Evolutionary conservation across 2,797 vertebrate genomes (phyloP).

Genomic region (Psittacula echo): DNA sequence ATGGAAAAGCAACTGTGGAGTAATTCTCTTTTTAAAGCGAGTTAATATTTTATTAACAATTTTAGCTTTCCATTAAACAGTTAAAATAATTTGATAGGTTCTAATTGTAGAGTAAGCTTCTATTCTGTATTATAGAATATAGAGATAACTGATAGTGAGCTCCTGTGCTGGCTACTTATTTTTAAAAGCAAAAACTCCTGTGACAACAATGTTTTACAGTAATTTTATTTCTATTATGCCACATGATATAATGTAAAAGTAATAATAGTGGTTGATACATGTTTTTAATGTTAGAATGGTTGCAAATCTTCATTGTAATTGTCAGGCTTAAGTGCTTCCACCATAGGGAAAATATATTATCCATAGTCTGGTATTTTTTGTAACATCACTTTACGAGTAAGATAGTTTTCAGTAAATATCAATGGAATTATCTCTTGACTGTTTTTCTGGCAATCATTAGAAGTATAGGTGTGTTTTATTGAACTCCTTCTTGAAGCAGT

Average conservation of each 20-base stretch:
- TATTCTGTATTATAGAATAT: neutral
- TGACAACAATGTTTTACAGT: neutral
- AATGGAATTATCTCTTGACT: neutral
- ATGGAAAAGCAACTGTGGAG: neutral
- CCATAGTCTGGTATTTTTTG: neutral
- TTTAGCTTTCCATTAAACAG: neutral
- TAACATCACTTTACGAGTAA: neutral
- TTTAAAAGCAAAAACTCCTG: neutral
- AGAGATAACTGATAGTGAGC: neutral
- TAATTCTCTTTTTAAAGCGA: neutral
- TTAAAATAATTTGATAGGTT: neutral
- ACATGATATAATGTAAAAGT: neutral
- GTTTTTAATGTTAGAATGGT: neutral
- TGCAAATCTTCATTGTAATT: slow-evolving; percentile 5
- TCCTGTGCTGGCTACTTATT: neutral
- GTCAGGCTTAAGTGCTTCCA: neutral
- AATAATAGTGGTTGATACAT: neutral
- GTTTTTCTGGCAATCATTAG: neutral
- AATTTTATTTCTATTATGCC: neutral
- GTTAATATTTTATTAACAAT: neutral
- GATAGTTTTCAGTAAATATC: neutral
- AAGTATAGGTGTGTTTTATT: neutral
- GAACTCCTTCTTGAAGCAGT: neutral
- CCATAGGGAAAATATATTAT: neutral
- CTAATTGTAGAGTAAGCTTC: neutral